These are phyloP conservation scores for Antigone vipio DNA, from an alignment of 2,113 vertebrate genomes.

Conservation along the genomic window DNA sequence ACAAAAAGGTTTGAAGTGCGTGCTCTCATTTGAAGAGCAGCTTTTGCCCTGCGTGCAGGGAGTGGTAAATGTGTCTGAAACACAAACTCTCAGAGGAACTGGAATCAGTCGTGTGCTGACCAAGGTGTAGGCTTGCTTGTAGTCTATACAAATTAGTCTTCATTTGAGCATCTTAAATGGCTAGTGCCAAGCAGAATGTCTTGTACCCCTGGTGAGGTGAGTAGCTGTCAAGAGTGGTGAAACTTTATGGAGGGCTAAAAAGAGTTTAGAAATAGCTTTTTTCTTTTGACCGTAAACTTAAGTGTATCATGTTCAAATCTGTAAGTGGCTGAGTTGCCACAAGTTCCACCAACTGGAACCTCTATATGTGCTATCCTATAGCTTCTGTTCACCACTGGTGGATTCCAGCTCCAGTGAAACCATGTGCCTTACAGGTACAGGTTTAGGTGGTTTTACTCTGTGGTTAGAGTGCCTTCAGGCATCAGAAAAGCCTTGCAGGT, in stretches of 20 bases:
- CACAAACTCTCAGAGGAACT: not conserved
- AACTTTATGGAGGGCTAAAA: not conserved
- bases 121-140: not conserved
- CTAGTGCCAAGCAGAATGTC: not conserved
- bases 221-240: not conserved
- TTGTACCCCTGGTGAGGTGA: not conserved
- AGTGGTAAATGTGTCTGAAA: not conserved
- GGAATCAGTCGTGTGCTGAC: not conserved
- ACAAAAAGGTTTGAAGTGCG: not conserved
- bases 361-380: accelerated
- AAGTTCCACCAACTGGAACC: not conserved
- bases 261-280: not conserved
- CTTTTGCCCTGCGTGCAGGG: not conserved
- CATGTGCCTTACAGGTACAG: not conserved
- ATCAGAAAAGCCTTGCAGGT: not conserved
- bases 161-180: not conserved
- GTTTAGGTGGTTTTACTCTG: not conserved
- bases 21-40: not conserved
- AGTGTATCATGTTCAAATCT: not conserved
- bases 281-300: not conserved
- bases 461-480: not conserved
- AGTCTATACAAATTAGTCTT: not conserved
- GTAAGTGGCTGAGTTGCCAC: not conserved
- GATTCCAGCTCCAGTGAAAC: not conserved
- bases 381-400: not conserved